Evolutionary conservation across 2,113 vertebrate genomes (phyloP).

Genomic region (Zosterops japonicus): DNA sequence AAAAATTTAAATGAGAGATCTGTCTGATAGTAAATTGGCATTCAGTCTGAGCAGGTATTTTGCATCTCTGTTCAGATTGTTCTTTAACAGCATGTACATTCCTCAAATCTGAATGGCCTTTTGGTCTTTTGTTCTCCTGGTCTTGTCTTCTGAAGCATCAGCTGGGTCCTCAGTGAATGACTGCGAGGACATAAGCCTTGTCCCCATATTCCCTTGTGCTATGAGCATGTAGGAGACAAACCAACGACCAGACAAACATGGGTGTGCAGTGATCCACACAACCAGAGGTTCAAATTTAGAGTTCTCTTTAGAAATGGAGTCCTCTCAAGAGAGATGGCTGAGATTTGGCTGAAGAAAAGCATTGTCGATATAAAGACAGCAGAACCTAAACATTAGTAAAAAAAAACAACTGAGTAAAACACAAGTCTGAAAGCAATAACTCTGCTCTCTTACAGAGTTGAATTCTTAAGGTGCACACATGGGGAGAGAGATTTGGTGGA

Average conservation of each 20-base stretch:
- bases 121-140: background rate
- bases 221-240: background rate
- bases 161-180: background rate
- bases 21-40: background rate
- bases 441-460: background rate
- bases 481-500: background rate
- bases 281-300: background rate
- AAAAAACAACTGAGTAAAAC: background rate
- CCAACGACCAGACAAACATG: fast-evolving
- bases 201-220: background rate
- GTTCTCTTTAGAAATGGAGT: fast-evolving
- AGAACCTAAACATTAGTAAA: background rate
- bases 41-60: background rate
- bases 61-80: background rate
- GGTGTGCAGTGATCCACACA: background rate
- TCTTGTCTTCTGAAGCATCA: background rate
- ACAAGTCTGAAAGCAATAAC: background rate
- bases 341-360: background rate
- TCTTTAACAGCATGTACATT: background rate
- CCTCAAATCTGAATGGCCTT: background rate
- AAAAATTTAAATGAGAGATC: background rate
- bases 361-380: background rate
- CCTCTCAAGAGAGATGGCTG: background rate
- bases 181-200: background rate
- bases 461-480: background rate